phyloP scores from a whole-genome alignment of 2,797 vertebrate genomes.

The Tragelaphus oryx region DNA sequence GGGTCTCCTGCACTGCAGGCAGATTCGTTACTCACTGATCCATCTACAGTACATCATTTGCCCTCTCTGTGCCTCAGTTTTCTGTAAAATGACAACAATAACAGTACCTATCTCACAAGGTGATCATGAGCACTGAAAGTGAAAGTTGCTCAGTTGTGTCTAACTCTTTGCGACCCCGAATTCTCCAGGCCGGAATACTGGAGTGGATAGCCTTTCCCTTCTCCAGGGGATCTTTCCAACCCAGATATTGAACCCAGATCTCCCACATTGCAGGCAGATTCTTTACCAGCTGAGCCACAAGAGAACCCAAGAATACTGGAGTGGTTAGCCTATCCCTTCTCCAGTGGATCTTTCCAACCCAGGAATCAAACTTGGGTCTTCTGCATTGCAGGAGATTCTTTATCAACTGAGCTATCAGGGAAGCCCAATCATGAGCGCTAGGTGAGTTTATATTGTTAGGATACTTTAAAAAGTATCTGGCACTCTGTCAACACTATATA shows the following conservation, averaged over 20 bases:
- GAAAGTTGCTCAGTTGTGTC: background rate
- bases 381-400: background rate
- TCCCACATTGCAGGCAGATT: background rate
- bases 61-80: background rate
- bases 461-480: background rate
- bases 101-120: background rate
- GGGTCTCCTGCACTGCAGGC: background rate
- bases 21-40: background rate
- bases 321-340: background rate
- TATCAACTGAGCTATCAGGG: background rate
- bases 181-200: background rate
- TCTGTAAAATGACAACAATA: background rate
- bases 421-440: background rate
- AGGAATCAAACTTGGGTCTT: background rate
- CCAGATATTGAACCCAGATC: background rate
- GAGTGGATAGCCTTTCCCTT: background rate
- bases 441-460: background rate
- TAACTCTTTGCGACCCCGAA: background rate
- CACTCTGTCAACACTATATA: background rate
- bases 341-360: background rate
- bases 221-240: background rate
- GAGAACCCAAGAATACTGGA: background rate
- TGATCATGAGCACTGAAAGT: background rate
- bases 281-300: background rate
- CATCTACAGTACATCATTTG: background rate